Evolutionary conservation across 2,113 vertebrate species (phyloP), one percentile per base, ranked within the genome.

Genomic region (Syngnathus floridae): DNA sequence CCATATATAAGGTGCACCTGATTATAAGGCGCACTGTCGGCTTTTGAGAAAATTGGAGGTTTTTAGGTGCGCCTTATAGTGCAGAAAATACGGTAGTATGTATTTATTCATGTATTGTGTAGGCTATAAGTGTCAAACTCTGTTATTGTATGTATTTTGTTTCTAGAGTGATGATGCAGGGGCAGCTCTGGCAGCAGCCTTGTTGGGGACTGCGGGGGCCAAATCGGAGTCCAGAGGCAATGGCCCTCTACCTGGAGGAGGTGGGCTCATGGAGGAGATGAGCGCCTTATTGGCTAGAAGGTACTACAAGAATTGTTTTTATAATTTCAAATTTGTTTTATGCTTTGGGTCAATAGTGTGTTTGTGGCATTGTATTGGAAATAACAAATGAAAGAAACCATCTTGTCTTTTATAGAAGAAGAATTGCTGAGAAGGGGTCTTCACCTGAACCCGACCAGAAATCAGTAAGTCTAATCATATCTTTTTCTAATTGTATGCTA

Each of bases 181-280:
- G 73, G 84, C 88, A 1, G 85, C 90, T 37, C 84, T 88, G 85
- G 93, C 88, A 74, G 84, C 69, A 49, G 55, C 88, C 64, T 41
- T 77, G 38, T 73, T 72, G 9, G 88, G 81, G 36, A 78, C 88
- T 0, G 72, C 79, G 62, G 88, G 90, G 66, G 88, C 92, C 75
- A 98, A 95, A 89, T 56, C 93, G 19, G 97, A 99, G 1, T 31
- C 91, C 59, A 92, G 95, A 71, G 95, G 96, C 48, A 99, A 98
- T 58, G 96, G 96, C 35, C 95, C 93, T 0, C 89, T 96, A 67
- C 86, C 95, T 16, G 90, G 94, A 81, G 91, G 92, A 70, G 95
- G 95, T 56, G 95, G 97, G 21, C 88, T 99, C 19, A 99, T 99
- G 96, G 97, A 99, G 82, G 97, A 99, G 84, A 99, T 99, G 97